Base-by-base conservation (phyloP, 2,888 invertebrate species). In the Spisula solida region DNA sequence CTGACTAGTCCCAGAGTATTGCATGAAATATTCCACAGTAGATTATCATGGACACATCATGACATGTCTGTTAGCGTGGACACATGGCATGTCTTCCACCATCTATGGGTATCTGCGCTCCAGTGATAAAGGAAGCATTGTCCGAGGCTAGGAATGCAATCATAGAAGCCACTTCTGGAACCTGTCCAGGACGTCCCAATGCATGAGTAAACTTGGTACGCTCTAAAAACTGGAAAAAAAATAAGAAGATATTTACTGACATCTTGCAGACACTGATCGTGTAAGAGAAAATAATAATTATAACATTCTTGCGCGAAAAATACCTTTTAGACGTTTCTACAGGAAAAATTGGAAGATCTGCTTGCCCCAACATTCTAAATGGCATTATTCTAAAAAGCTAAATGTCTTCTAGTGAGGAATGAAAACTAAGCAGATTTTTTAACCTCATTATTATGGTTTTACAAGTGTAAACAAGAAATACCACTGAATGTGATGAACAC, bases 131-230 rank as follows among this genome's bases (percentile, higher is more conserved):
- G 93, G 98, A 98, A 4, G 98, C 98, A 81, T 94, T 94, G 85
- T 98, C 98, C 91, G 98, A 98, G 0, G 99, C 99, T 86, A 99
- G 97, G 97, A 99, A 99, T 0, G 98, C 98, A 94, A 99, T 99
- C 0, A 98, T 97, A 78, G 98, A 97, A 0, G 99, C 99, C 0
- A 99, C 98, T 97, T 99, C 99, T 20, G 98, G 97, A 0, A 98
- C 98, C 89, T 98, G 97, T 4, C 99, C 99, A 0, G 98, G 98
- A 82, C 99, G 97, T 20, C 99, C 97, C 85, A 99, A 97, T 0
- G 99, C 98, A 97, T 99, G 99, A 0, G 99, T 99, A 82, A 97
- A 97, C 96, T 98, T 98, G 5, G 98, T 97, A 90, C 98, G 98
- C 95, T 98, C 98, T 93, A 99, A 97, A 96, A 99, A 99, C 95